A percentile compares a stretch with the other conserved stretches of the same genome.
Evolutionary conservation across 2,888 invertebrate genomes (phyloP).

Genomic region (Dromius quadrimaculatus): DNA sequence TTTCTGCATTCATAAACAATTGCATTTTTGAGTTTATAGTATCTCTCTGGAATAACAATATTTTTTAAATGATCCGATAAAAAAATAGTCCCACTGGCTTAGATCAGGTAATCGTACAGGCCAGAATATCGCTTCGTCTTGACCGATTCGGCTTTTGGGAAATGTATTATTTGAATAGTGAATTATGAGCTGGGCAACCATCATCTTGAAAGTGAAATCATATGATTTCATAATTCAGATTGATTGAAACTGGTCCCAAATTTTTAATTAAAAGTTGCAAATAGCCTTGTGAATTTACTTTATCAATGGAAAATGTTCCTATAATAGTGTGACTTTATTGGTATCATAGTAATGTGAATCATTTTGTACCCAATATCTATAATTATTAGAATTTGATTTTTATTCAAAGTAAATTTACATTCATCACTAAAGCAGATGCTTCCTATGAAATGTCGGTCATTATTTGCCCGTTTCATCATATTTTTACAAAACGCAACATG

Average conservation of each 20-base stretch:
- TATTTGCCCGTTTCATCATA: conserved; percentile 2
- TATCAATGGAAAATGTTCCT: not conserved
- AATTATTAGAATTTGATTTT: not conserved
- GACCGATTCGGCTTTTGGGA: conserved; percentile 3
- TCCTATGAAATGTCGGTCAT: conserved; percentile 1
- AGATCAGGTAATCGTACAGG: not conserved
- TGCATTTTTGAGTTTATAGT: not conserved
- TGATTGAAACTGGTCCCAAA: not conserved
- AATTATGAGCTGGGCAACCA: not conserved
- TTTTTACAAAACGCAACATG: not conserved
- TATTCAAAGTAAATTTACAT: not conserved
- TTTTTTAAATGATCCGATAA: not conserved
- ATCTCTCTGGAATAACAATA: not conserved
- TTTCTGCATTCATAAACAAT: not conserved
- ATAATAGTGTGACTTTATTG: conserved; percentile 3
- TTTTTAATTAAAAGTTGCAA: conserved; percentile 1
- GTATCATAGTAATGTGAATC: not conserved
- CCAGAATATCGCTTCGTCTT: not conserved
- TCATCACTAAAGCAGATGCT: not conserved
- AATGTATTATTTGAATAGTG: conserved; percentile 14
- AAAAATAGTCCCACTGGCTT: not conserved
- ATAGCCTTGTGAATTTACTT: conserved; percentile 1
- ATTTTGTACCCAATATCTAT: not conserved
- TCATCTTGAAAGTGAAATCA: conserved; percentile 3
- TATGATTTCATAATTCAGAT: not conserved